Evolutionary conservation across 1,140 invertebrate species (phyloP).

Genomic region (Phymorhynchus buccinoides): DNA sequence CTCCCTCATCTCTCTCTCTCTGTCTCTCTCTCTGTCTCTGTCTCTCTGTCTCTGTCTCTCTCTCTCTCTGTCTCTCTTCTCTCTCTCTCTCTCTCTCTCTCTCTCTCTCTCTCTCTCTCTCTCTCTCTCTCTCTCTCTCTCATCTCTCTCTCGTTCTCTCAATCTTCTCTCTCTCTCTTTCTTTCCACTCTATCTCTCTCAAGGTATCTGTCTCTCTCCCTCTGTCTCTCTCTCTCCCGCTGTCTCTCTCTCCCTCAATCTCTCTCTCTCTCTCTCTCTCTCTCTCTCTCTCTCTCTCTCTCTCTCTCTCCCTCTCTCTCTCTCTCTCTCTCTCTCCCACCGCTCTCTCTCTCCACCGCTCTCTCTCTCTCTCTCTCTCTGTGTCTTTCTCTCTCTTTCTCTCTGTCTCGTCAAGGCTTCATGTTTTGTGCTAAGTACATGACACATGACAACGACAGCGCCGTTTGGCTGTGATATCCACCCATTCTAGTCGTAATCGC

Average conservation of each 20-base stretch:
- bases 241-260: too few relatives aligned
- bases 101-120: neutral
- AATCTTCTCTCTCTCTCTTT: neutral
- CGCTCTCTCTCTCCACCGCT: too few relatives aligned
- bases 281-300: neutral
- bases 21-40: neutral
- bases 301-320: slow-evolving; percentile 3
- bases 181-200: neutral
- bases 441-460: too few relatives aligned
- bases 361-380: neutral
- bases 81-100: neutral
- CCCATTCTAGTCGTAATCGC: too few relatives aligned
- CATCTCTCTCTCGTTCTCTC: neutral
- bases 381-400: neutral
- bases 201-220: neutral
- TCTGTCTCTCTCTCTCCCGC: too few relatives aligned
- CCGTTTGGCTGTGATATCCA: too few relatives aligned
- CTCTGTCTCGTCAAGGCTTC: neutral
- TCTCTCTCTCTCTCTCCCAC: neutral
- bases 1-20: neutral
- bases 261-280: neutral
- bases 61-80: neutral
- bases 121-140: neutral
- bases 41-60: neutral
- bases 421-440: neutral